A percentile compares a stretch with the other conserved stretches of the same genome.
Evolutionary conservation across 1,140 invertebrate genomes (phyloP).

Genomic region (Xylocopa sonorina): DNA sequence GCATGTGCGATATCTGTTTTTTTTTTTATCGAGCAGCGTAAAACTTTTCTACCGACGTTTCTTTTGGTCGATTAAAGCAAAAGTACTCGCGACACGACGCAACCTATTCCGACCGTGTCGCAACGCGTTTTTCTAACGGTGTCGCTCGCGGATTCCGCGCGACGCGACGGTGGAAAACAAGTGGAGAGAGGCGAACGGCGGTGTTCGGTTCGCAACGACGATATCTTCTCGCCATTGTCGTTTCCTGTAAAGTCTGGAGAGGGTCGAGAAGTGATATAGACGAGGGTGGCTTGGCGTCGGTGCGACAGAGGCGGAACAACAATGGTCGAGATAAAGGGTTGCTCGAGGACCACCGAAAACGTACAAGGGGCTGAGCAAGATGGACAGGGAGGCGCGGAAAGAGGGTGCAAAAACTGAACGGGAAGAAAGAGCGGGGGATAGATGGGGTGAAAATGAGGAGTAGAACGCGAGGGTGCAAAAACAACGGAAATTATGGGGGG

Average conservation of each 20-base stretch:
- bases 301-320: constrained; percentile 3
- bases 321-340: constrained; percentile 7
- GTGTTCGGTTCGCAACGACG: neutral
- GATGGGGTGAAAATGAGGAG: neutral
- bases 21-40: too few relatives aligned
- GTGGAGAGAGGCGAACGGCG: constrained; percentile 1
- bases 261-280: constrained; percentile 12
- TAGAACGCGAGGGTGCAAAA: neutral
- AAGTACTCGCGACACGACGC: neutral
- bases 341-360: constrained; percentile 11
- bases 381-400: neutral
- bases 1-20: too few relatives aligned
- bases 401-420: neutral
- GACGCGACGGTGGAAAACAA: neutral
- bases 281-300: neutral
- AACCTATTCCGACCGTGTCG: neutral
- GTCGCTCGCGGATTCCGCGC: neutral
- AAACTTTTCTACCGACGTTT: neutral
- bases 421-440: neutral
- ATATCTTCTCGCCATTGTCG: constrained; percentile 23
- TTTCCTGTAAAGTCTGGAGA: neutral
- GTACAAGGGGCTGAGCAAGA: neutral
- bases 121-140: neutral
- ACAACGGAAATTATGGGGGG: neutral
- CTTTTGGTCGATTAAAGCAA: neutral